Evolutionary conservation across 2,888 invertebrate species (phyloP), one percentile per base, ranked within the genome.

Genomic region (Nomada ferruginata): DNA sequence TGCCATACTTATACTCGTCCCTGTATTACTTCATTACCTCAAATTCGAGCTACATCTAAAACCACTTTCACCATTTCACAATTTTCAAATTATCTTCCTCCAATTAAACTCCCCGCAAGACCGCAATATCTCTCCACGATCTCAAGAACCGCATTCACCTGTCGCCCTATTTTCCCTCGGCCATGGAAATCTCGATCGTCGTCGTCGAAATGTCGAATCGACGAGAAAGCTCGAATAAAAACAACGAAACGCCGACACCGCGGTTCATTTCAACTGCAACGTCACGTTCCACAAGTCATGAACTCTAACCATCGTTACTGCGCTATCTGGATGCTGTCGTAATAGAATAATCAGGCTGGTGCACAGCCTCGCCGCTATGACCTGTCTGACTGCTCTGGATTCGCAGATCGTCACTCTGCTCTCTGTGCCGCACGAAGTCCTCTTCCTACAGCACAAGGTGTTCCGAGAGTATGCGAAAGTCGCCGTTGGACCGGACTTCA

Each of bases 401-500:
- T 83, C 88, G 63, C 93, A 93, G 78, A 78, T 92, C 55, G 71
- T 85, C 64, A 90, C 92, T 23, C 85, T 92, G 72, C 59, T 93
- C 42, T 89, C 87, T 52, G 87, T 87, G 15, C 92, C 93, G 0
- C 89, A 91, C 50, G 90, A 93, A 70, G 79, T 93, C 52, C 70
- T 92, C 3, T 76, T 89, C 5, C 83, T 93, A 10, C 90, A 88
- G 68, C 92, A 93, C 81, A 88, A 86, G 20, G 93, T 93, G 36
- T 91, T 91, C 74, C 87, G 86, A 3, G 92, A 93, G 70, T 93
- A 93, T 75, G 92, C 90, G 11, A 93, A 90, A 84, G 87, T 90
- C 65, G 91, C 92, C 18, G 89, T 93, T 4, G 92, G 93, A 1
- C 90, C 91, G 0, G 93, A 93, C 72, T 93, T 93, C 53, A 90